phyloP scores from a whole-genome alignment of 2,113 vertebrate species.

The Piliocolobus tephrosceles region DNA sequence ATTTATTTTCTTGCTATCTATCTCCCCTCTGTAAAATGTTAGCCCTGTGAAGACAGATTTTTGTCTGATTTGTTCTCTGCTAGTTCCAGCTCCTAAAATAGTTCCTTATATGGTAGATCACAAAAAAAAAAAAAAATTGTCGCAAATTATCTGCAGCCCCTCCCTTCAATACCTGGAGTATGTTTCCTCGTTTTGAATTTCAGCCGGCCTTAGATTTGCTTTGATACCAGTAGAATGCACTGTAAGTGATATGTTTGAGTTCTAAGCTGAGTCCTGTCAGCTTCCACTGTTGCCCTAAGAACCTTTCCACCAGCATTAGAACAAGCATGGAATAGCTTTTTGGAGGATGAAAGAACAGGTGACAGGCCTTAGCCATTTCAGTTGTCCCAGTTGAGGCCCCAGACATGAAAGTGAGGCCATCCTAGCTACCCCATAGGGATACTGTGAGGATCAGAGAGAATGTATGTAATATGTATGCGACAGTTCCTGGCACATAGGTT shows the following conservation, averaged over 20 bases:
- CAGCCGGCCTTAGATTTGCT: neutral
- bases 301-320: neutral
- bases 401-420: neutral
- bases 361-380: neutral
- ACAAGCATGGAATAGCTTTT: neutral
- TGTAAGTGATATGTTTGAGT: neutral
- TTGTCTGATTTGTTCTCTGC: neutral
- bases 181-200: neutral
- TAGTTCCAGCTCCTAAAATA: neutral
- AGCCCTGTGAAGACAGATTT: slow-evolving; percentile 9
- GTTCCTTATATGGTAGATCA: neutral
- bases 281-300: neutral
- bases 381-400: neutral
- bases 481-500: neutral
- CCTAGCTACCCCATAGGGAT: neutral
- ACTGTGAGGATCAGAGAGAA: neutral
- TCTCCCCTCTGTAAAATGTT: neutral
- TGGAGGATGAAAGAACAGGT: neutral
- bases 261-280: neutral
- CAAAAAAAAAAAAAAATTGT: neutral
- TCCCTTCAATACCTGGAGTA: neutral
- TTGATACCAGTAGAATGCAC: neutral
- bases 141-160: neutral
- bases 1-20: neutral
- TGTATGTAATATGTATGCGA: neutral